Percentiles rank a stretch among this genome's conserved stretches.
Conservation (phyloP, 2,888 invertebrate species). For the Cosmorhoe ocellata region DNA sequence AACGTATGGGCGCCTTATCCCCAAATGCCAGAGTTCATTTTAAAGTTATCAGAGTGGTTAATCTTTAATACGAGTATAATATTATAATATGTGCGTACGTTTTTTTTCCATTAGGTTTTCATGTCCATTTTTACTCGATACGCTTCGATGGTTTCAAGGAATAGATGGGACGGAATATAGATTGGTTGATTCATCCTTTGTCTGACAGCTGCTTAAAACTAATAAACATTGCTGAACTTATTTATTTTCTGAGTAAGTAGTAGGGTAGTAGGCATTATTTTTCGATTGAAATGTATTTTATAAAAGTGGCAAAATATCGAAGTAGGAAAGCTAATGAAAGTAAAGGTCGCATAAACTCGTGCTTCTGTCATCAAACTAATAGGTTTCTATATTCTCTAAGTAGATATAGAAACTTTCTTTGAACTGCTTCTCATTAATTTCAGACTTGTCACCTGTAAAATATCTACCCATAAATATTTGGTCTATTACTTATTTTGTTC, state of each 20-base stretch:
- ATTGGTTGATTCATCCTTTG: background rate
- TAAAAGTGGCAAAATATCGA: too few relatives aligned
- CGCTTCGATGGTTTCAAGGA: background rate
- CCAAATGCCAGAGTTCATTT: too few relatives aligned
- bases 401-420: constrained; percentile 9
- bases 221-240: background rate
- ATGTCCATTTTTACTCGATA: background rate
- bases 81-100: too few relatives aligned
- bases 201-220: background rate
- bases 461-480: too few relatives aligned
- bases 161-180: background rate
- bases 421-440: constrained; percentile 14
- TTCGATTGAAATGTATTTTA: too few relatives aligned
- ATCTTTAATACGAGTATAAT: too few relatives aligned
- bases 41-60: background rate
- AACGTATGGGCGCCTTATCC: too few relatives aligned
- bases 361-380: constrained; percentile 22
- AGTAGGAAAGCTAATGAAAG: too few relatives aligned
- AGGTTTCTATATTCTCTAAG: constrained; percentile 15
- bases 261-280: too few relatives aligned
- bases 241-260: too few relatives aligned
- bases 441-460: constrained; percentile 6
- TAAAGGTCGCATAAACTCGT: too few relatives aligned
- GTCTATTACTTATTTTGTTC: constrained; percentile 3
- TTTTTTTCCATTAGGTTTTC: background rate